phyloP scores from a whole-genome alignment of 2,113 vertebrate genomes.

The Odontesthes bonariensis region DNA sequence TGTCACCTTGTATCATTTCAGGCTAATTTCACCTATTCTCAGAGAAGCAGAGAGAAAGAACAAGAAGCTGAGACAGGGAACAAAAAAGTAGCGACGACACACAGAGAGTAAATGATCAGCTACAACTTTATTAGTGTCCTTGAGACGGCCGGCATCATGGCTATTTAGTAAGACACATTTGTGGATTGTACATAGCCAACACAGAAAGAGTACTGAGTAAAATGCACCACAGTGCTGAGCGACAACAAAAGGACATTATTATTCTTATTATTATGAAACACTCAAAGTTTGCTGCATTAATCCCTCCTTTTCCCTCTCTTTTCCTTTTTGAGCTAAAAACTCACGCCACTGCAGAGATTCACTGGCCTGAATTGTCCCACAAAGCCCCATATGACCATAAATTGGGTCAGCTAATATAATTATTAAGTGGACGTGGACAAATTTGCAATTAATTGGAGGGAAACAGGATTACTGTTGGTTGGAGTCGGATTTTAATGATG shows the following conservation, averaged over 20 bases:
- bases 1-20: constrained; percentile 84
- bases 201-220: background rate
- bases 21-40: constrained; percentile 80
- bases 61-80: constrained; percentile 43
- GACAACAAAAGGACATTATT: constrained; percentile 1
- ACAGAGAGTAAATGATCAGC: constrained; percentile 66
- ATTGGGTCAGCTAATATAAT: constrained; percentile 43
- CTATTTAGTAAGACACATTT: constrained; percentile 3
- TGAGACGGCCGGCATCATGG: constrained; percentile 34
- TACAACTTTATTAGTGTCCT: constrained; percentile 72
- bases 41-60: constrained; percentile 47
- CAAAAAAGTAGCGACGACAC: constrained; percentile 56
- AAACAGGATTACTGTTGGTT: constrained; percentile 56
- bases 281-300: background rate
- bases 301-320: background rate
- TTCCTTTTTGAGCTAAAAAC: constrained; percentile 21
- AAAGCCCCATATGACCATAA: constrained; percentile 31
- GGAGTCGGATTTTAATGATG: constrained; percentile 63
- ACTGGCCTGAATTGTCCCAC: constrained; percentile 32
- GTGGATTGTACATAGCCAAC: constrained; percentile 36
- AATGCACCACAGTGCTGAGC: background rate
- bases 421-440: constrained; percentile 46
- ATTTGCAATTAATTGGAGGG: constrained; percentile 49
- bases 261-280: background rate
- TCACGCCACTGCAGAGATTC: constrained; percentile 21